Evolutionary conservation across 2,113 vertebrate species (phyloP).

Genomic region (Ibidorhyncha struthersii): DNA sequence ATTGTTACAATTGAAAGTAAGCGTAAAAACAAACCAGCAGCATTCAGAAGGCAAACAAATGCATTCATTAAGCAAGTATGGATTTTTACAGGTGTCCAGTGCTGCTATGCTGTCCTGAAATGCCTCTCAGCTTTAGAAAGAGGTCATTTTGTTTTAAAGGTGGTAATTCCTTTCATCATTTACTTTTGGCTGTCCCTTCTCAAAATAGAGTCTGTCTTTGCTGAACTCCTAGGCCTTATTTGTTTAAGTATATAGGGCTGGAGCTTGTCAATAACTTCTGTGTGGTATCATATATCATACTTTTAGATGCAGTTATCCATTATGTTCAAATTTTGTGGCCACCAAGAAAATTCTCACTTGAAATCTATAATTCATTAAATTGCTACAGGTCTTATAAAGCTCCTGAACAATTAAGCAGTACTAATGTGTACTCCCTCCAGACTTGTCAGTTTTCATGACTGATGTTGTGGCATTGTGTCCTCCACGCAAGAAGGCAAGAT

Average conservation of each 20-base stretch:
- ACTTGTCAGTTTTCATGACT: neutral
- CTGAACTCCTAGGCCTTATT: neutral
- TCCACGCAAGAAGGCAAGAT: neutral
- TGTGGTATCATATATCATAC: neutral
- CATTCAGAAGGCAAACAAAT: neutral
- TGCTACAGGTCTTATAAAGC: neutral
- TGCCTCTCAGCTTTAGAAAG: neutral
- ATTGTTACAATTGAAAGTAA: neutral
- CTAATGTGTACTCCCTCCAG: neutral
- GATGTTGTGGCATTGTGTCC: neutral
- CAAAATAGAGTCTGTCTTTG: neutral
- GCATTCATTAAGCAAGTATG: neutral
- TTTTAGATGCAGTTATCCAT: neutral
- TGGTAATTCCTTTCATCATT: neutral
- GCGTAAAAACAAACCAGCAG: neutral
- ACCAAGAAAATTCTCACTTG: neutral
- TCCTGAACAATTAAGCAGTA: neutral
- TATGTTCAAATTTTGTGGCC: neutral
- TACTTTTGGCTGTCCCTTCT: neutral
- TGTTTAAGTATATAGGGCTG: neutral
- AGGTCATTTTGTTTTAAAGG: neutral
- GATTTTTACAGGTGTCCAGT: neutral
- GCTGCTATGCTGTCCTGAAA: neutral
- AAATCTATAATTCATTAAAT: neutral
- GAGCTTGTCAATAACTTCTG: neutral